Conservation (phyloP, 1,140 invertebrate species). For the Microvelia longipes region DNA sequence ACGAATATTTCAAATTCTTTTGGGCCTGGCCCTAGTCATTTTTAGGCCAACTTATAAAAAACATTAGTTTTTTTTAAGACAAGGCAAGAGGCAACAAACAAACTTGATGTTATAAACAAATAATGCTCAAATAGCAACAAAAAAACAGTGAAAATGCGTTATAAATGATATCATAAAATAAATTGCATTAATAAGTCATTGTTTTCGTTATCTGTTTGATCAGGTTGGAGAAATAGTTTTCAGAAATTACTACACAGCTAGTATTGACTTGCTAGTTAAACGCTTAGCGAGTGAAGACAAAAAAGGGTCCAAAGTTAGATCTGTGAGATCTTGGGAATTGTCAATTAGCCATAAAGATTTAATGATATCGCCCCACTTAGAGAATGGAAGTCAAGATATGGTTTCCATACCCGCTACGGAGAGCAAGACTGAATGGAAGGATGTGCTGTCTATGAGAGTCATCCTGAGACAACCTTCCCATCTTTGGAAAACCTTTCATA, state of each 20-base stretch:
- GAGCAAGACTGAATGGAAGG: conserved; percentile 27
- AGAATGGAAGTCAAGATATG: conserved; percentile 33
- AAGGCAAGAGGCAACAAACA: too few relatives aligned
- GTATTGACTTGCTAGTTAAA: conserved; percentile 21
- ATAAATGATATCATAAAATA: too few relatives aligned
- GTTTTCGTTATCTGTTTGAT: conserved; percentile 8
- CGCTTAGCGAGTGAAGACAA: background rate
- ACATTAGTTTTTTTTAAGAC: too few relatives aligned
- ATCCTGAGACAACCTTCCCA: conserved; percentile 37
- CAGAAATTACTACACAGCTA: conserved; percentile 35
- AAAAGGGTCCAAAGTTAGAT: background rate
- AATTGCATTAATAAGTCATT: conserved; percentile 14
- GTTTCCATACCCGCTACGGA: conserved; percentile 33
- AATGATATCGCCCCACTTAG: conserved; percentile 35
- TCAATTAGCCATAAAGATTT: conserved; percentile 31
- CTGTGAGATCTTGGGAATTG: conserved; percentile 28
- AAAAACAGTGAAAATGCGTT: too few relatives aligned
- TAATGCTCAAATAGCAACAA: too few relatives aligned
- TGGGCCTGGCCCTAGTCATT: too few relatives aligned
- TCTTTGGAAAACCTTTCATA: conserved; percentile 36
- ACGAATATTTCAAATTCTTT: too few relatives aligned
- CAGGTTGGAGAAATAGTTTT: conserved; percentile 36
- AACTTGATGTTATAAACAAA: too few relatives aligned
- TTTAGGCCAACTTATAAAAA: too few relatives aligned
- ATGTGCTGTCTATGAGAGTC: conserved; percentile 30